These are phyloP conservation scores for Arbacia lixula DNA, from an alignment of 53 echinoderm and acorn worm genomes.

Conservation along the genomic window DNA sequence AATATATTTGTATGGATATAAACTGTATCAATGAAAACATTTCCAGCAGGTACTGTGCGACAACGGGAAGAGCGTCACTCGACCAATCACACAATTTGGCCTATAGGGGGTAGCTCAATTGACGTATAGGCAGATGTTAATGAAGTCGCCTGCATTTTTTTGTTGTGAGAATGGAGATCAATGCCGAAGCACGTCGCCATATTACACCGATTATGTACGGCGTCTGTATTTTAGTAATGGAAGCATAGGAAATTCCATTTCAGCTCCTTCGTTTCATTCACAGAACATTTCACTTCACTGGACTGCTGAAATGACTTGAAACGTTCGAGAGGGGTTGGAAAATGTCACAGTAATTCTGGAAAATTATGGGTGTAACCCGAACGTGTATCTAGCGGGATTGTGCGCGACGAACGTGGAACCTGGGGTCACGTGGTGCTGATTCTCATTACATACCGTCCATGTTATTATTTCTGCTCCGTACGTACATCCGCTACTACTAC, in stretches of 20 bases:
- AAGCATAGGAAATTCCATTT: neutral
- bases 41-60: no score
- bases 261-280: neutral
- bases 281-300: neutral
- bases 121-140: constrained; percentile 90
- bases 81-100: constrained; percentile 88
- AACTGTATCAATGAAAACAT: no score
- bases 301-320: neutral
- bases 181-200: constrained; percentile 80
- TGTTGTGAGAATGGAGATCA: constrained; percentile 69
- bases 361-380: constrained; percentile 55
- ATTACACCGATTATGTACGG: constrained; percentile 47
- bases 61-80: constrained; percentile 18
- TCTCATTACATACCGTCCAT: constrained; percentile 51
- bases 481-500: neutral
- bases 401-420: constrained; percentile 71
- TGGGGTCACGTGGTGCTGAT: constrained; percentile 89
- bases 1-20: no score
- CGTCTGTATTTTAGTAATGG: neutral
- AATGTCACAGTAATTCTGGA: constrained; percentile 18
- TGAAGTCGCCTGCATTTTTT: constrained; percentile 75
- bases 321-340: neutral
- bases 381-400: constrained; percentile 2
- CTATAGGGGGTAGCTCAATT: constrained; percentile 97
- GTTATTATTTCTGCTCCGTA: constrained; percentile 5